Base-by-base conservation (phyloP, 2,888 invertebrate genomes). In the Epistrophella euchroma region DNA sequence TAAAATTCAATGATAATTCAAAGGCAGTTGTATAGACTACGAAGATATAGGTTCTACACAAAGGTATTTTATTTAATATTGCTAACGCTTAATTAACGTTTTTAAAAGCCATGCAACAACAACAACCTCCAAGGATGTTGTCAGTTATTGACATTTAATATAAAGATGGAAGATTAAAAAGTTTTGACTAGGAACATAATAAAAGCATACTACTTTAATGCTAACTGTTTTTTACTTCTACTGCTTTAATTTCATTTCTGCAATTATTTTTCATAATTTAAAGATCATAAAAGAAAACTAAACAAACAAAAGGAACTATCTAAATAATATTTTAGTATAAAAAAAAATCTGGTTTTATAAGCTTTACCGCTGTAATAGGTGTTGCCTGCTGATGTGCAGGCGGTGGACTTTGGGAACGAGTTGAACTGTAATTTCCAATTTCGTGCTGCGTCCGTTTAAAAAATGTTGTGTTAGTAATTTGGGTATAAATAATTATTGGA, bases 301-400 rank as follows among this genome's bases (percentile, higher is more conserved):
- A 17, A 5, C 9, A 64, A 17, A 37, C n/a, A 60, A 40, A 1
- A 22, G 7, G 7, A 45, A 11, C 7, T 35, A 66, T 35, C 19
- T 35, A 60, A 37, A 60, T 19, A 10, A 35, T 19, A 64, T 15
- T 45, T 47, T 56, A 68, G 35, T 55, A n/a, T n/a, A n/a, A 22
- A 19, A 47, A 64, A 32, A 47, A 47, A 62, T 45, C 0, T 17
- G n/a, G 28, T 28, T 52, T 56, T 58, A 37, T 40, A 22, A 76
- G 81, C 82, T 90, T 92, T 95, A 95, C 95, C 95, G 95, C 94
- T 91, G 95, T 94, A 91, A 95, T 94, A 89, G 95, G 95, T 91
- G 95, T 95, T 91, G 94, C 94, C 92, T 95, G 96, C 94, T 96
- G 97, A 93, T 97, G 97, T 89, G 97, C 97, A 91, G 97, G 97